Percentiles rank a stretch among this genome's conserved stretches.
phyloP scores from a whole-genome alignment of 2,888 invertebrate genomes.

The Heliothis peltigera region DNA sequence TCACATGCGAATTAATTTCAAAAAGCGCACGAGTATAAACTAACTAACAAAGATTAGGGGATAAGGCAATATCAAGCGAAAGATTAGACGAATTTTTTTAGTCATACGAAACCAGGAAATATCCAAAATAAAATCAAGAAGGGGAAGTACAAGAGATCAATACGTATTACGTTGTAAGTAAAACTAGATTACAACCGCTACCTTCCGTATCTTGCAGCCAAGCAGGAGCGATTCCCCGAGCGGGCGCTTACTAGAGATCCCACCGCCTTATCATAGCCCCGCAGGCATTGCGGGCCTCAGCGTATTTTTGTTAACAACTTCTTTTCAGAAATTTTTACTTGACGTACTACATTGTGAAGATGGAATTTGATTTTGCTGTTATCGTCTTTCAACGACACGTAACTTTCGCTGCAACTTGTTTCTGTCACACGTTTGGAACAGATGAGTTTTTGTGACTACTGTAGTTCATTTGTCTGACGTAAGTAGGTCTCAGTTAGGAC shows the following conservation, averaged over 20 bases:
- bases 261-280: constrained; percentile 81
- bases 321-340: constrained; percentile 84
- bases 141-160: constrained; percentile 14
- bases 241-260: constrained; percentile 80
- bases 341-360: constrained; percentile 71
- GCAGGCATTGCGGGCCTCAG: constrained; percentile 78
- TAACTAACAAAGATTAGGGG: neutral
- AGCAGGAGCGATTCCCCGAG: constrained; percentile 65
- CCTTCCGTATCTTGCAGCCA: constrained; percentile 57
- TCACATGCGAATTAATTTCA: too few species aligned
- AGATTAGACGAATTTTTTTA: neutral
- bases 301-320: constrained; percentile 89
- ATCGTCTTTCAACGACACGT: constrained; percentile 58
- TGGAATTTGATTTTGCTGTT: constrained; percentile 78
- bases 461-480: constrained; percentile 20
- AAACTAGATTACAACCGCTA: constrained; percentile 58
- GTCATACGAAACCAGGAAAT: neutral
- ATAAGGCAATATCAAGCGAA: neutral
- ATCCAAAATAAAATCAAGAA: neutral
- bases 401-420: constrained; percentile 50
- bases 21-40: neutral
- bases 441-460: constrained; percentile 33
- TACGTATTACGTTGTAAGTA: constrained; percentile 16
- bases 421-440: constrained; percentile 46
- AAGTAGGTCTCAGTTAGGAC: constrained; percentile 20